These are phyloP conservation scores for Tiaroga cobitis DNA, from an alignment of 2,797 vertebrate species.

Conservation along the genomic window DNA sequence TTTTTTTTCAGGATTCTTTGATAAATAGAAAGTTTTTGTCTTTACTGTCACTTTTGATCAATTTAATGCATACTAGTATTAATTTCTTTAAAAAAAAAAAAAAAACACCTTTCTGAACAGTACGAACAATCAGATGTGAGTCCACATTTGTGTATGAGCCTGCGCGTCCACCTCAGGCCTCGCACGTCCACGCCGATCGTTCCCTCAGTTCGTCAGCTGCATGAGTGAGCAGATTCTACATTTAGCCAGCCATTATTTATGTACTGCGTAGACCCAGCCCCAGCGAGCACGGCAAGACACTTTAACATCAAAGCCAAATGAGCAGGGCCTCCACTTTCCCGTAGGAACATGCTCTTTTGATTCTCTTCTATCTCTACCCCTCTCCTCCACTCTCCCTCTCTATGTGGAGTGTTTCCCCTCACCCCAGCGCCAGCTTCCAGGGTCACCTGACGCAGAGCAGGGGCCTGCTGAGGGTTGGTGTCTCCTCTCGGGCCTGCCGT, in stretches of 20 bases:
- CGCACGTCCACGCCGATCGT: not conserved
- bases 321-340: constrained; percentile 49
- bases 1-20: not conserved
- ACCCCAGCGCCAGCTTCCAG: constrained; percentile 43
- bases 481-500: constrained; percentile 69
- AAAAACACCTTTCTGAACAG: not conserved
- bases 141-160: not conserved
- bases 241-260: constrained; percentile 59
- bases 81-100: not conserved
- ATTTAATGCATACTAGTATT: not conserved
- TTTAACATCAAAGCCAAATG: constrained; percentile 62
- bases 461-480: constrained; percentile 53
- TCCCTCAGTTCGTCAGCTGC: constrained; percentile 36
- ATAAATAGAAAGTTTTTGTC: not conserved
- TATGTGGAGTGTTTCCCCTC: constrained; percentile 43
- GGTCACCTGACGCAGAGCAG: constrained; percentile 59
- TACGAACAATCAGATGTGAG: not conserved
- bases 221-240: constrained; percentile 44
- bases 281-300: constrained; percentile 52
- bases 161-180: not conserved
- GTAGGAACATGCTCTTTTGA: constrained; percentile 56
- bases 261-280: constrained; percentile 28
- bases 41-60: not conserved
- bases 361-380: constrained; percentile 34
- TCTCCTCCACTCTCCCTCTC: constrained; percentile 43